Conservation (phyloP, 2,797 vertebrate species). For the Pseudopleuronectes americanus region DNA sequence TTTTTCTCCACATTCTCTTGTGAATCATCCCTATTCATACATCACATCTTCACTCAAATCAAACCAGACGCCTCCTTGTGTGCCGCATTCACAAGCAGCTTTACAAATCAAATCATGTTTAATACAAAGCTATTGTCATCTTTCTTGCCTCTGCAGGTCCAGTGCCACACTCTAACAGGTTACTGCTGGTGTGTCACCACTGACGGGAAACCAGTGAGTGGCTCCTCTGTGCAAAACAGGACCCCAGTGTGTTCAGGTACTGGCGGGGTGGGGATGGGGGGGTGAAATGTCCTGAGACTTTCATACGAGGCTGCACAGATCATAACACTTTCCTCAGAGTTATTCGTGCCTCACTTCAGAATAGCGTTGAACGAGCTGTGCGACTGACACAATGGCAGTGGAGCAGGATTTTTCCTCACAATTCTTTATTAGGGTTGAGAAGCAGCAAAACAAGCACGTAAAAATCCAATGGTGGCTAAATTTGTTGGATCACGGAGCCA, state of each 20-base stretch:
- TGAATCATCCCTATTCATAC: background rate
- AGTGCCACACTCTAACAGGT: constrained; percentile 97
- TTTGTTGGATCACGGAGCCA: constrained; percentile 14
- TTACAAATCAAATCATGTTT: background rate
- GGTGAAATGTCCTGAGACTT: background rate
- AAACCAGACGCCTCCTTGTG: background rate
- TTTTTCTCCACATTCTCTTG: background rate
- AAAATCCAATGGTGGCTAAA: constrained; percentile 1
- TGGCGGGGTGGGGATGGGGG: constrained; percentile 52
- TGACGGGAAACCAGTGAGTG: constrained; percentile 97
- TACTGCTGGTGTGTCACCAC: constrained; percentile 99
- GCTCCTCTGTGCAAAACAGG: constrained; percentile 98
- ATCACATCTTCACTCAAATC: background rate
- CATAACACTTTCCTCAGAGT: no score
- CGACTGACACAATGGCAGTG: constrained; percentile 4
- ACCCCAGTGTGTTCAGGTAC: constrained; percentile 99
- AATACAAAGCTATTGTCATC: background rate
- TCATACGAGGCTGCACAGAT: no score
- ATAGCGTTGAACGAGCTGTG: constrained; percentile 16
- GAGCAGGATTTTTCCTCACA: background rate
- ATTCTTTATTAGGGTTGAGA: constrained; percentile 8
- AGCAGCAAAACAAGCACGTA: constrained; percentile 9
- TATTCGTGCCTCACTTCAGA: constrained; percentile 12
- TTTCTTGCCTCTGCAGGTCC: constrained; percentile 85
- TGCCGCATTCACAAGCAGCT: no score